Conservation (phyloP, 2,888 invertebrate species). For the Ceratothoa steindachneri region DNA sequence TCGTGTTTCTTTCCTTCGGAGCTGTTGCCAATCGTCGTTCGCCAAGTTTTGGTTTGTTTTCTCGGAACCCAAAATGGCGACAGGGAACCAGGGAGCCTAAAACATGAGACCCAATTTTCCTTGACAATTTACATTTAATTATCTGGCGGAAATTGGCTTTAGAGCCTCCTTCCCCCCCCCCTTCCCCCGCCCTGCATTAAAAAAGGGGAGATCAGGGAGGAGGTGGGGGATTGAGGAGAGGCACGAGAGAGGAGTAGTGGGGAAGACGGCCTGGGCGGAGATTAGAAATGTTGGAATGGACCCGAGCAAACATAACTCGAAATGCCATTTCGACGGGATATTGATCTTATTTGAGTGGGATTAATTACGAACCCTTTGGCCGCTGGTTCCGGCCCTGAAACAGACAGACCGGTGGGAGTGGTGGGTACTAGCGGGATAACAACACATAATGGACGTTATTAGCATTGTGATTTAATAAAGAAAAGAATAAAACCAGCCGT, state of each 20-base stretch:
- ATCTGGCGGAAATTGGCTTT: constrained; percentile 38
- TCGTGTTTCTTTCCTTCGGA: too few relatives aligned
- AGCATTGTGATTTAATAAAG: too few relatives aligned
- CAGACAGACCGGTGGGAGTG: too few relatives aligned
- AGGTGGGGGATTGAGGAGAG: background rate
- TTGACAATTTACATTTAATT: constrained; percentile 47
- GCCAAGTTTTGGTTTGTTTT: background rate
- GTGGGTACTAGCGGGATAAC: too few relatives aligned
- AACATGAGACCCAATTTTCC: constrained; percentile 25
- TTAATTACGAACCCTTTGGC: background rate
- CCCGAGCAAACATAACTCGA: background rate
- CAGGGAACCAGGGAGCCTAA: background rate
- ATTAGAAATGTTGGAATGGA: constrained; percentile 9
- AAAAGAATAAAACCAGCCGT: too few relatives aligned
- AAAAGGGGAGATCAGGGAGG: background rate
- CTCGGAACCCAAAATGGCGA: background rate
- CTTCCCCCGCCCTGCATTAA: too few relatives aligned
- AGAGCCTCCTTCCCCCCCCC: background rate
- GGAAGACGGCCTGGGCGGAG: constrained; percentile 9
- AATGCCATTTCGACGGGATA: constrained; percentile 10
- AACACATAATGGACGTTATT: too few relatives aligned
- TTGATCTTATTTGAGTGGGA: constrained; percentile 6
- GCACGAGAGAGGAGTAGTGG: constrained; percentile 18
- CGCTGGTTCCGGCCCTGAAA: background rate
- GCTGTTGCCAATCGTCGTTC: background rate